Evolutionary conservation across 2,797 vertebrate species (phyloP).

Genomic region (Lophius americanus): DNA sequence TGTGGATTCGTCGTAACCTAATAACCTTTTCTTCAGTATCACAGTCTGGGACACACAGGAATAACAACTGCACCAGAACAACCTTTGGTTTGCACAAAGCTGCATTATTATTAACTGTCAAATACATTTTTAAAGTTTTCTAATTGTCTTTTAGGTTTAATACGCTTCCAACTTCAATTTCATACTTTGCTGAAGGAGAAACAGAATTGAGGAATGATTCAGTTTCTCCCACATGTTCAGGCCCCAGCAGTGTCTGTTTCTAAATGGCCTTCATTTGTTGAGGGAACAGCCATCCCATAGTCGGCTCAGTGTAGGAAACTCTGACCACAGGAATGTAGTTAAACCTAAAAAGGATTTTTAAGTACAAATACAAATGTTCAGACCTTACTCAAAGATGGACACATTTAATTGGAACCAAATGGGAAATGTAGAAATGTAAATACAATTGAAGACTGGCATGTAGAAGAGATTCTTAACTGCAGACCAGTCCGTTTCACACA

Average conservation of each 20-base stretch:
- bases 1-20: too few relatives aligned
- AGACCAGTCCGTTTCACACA: not conserved
- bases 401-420: not conserved
- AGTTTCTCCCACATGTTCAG: conserved; percentile 22
- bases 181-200: not conserved
- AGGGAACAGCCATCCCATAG: not conserved
- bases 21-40: not conserved
- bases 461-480: not conserved
- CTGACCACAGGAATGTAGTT: conserved; percentile 12
- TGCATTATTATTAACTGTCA: not conserved
- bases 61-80: not conserved
- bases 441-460: not conserved
- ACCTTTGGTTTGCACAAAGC: conserved; percentile 1
- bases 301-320: not conserved
- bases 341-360: not conserved
- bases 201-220: conserved; percentile 3
- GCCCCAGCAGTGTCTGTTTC: not conserved
- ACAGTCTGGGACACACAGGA: too few relatives aligned
- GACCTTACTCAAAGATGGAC: not conserved
- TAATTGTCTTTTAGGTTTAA: conserved; percentile 5
- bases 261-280: conserved; percentile 2
- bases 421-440: not conserved
- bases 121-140: not conserved
- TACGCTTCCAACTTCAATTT: conserved; percentile 6
- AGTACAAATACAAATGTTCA: not conserved